These are phyloP conservation scores for Axinella damicornis DNA, from an alignment of 37 sponge, comb jelly and placozoan genomes.

Conservation along the genomic window DNA sequence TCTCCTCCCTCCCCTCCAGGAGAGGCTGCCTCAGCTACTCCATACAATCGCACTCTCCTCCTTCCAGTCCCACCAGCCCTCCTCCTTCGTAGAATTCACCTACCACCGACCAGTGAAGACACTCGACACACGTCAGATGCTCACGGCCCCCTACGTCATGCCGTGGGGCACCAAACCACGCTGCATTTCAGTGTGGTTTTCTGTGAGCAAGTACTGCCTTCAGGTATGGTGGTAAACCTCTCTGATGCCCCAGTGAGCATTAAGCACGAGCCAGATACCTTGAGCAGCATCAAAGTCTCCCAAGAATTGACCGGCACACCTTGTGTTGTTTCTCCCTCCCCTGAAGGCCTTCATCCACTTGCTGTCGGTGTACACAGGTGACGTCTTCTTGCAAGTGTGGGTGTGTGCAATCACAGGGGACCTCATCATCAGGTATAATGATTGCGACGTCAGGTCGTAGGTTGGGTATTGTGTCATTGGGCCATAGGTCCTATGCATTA, in stretches of 20 bases:
- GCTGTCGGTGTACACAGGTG: slow-evolving; percentile 46
- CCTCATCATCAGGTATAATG: slow-evolving; percentile 72
- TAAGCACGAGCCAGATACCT: too few relatives aligned
- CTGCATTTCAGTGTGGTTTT: slow-evolving; percentile 76
- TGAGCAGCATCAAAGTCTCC: too few relatives aligned
- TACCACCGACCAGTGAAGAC: slow-evolving; percentile 36
- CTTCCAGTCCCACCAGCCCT: slow-evolving; percentile 35
- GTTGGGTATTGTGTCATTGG: too few relatives aligned
- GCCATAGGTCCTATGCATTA: too few relatives aligned
- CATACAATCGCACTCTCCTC: slow-evolving; percentile 20
- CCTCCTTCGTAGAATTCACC: slow-evolving; percentile 63
- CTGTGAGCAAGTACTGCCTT: slow-evolving; percentile 57
- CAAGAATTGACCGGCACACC: too few relatives aligned
- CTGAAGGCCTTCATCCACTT: slow-evolving; percentile 47
- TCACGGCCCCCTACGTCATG: slow-evolving; percentile 43
- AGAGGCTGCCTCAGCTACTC: slow-evolving; percentile 37
- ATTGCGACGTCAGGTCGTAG: too few relatives aligned
- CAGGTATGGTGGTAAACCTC: too few relatives aligned
- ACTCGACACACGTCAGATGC: slow-evolving; percentile 27
- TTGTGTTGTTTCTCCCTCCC: neutral
- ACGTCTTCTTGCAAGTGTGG: slow-evolving; percentile 68
- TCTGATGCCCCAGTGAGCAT: too few relatives aligned
- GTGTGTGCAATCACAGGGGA: slow-evolving; percentile 71
- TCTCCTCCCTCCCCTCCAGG: slow-evolving; percentile 25
- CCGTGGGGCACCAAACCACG: slow-evolving; percentile 39